Percentiles rank a stretch among this genome's conserved stretches.
These are phyloP conservation scores for Copidosoma floridanum DNA, from an alignment of 1,140 invertebrate species.

Conservation along the genomic window DNA sequence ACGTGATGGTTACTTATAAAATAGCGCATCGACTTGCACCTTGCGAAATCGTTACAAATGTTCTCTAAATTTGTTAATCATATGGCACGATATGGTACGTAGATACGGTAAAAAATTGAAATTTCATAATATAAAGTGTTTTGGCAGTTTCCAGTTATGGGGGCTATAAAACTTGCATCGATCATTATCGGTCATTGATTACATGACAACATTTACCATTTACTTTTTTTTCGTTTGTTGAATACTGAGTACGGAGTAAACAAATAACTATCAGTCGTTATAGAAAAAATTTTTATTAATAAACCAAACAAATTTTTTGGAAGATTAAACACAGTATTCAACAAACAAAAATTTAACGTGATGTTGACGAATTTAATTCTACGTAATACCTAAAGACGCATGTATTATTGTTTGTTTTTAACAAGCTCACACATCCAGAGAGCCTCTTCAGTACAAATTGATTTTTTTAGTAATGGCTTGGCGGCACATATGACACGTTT, in stretches of 20 bases:
- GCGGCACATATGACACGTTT: constrained; percentile 90
- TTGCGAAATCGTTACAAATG: constrained; percentile 16
- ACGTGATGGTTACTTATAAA: constrained; percentile 8
- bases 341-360: constrained; percentile 18
- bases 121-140: too few relatives aligned
- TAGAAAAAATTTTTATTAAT: constrained; percentile 24
- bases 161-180: too few relatives aligned
- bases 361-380: background rate
- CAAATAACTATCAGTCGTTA: too few relatives aligned
- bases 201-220: too few relatives aligned
- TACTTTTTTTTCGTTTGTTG: too few relatives aligned
- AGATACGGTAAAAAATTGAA: constrained; percentile 22
- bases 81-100: constrained; percentile 33
- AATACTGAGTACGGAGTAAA: too few relatives aligned
- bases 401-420: background rate
- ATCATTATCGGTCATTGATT: too few relatives aligned
- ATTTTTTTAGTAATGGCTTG: constrained; percentile 87
- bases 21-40: background rate
- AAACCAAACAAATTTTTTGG: constrained; percentile 8
- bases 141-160: too few relatives aligned
- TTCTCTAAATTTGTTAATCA: constrained; percentile 26
- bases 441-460: constrained; percentile 66
- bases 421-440: too few relatives aligned
- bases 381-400: background rate
- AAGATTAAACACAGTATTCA: constrained; percentile 11